These are phyloP conservation scores for Resseliella maxima DNA, from an alignment of 2,888 invertebrate genomes.

Conservation along the genomic window DNA sequence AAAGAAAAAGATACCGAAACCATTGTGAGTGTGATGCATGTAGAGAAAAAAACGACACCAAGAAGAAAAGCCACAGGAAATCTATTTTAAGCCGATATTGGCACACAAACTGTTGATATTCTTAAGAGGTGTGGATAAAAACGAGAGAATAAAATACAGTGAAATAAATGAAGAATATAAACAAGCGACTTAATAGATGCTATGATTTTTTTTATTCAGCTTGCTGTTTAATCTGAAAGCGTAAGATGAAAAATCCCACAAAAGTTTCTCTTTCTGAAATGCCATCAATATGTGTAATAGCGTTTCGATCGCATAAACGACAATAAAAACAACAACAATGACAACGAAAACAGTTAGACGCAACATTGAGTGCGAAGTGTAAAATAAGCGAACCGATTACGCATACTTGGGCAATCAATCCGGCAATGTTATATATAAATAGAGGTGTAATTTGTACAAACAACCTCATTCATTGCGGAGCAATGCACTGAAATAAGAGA, in stretches of 20 bases:
- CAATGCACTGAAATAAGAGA: neutral
- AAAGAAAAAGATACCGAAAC: neutral
- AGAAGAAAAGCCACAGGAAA: neutral
- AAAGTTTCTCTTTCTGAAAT: slow-evolving; percentile 50
- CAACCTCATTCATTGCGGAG: slow-evolving; percentile 4
- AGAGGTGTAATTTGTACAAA: neutral
- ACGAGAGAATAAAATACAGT: neutral
- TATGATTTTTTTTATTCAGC: neutral
- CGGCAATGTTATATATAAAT: neutral
- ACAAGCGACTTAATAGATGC: neutral
- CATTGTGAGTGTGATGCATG: neutral
- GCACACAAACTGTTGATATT: slow-evolving; percentile 22
- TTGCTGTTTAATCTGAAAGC: neutral
- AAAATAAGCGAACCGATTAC: slow-evolving; percentile 34
- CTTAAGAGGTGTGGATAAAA: neutral
- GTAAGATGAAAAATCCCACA: neutral
- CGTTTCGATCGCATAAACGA: neutral
- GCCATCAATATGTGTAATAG: neutral
- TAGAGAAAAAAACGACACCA: neutral
- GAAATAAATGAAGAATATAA: neutral
- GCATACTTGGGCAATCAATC: neutral
- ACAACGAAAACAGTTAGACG: neutral
- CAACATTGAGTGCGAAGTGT: neutral
- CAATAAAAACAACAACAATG: neutral
- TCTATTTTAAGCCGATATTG: slow-evolving; percentile 43